These are phyloP conservation scores for Trachurus trachurus DNA, from an alignment of 2,797 vertebrate species.

Conservation along the genomic window DNA sequence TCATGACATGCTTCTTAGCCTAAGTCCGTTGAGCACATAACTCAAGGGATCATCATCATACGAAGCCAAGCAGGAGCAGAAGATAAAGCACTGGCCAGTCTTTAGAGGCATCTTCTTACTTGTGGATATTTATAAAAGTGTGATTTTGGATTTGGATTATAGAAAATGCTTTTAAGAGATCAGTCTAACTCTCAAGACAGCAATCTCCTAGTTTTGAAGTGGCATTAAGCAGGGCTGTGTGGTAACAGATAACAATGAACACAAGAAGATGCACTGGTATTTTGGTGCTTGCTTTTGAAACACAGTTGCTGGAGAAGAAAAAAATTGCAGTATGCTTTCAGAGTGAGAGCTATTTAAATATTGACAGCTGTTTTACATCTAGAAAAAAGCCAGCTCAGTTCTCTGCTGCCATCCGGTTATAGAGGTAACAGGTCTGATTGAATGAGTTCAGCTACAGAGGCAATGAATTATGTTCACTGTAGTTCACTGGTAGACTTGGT, in stretches of 20 bases:
- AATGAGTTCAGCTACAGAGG: slow-evolving; percentile 2
- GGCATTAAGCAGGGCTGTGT: slow-evolving; percentile 14
- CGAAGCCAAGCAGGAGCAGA: neutral
- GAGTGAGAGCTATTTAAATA: slow-evolving; percentile 32
- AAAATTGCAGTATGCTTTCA: slow-evolving; percentile 28
- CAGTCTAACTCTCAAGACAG: slow-evolving; percentile 26
- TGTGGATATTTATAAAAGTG: slow-evolving; percentile 31
- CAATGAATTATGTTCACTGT: neutral
- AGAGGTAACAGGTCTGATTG: slow-evolving; percentile 33
- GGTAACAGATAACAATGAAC: neutral
- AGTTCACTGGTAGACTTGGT: no score
- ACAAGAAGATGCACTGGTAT: neutral
- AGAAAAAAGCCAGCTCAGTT: slow-evolving; percentile 28
- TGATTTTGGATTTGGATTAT: slow-evolving; percentile 37
- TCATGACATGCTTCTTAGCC: neutral
- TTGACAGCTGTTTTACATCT: slow-evolving; percentile 49
- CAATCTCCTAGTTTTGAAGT: slow-evolving; percentile 25
- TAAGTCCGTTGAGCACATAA: neutral
- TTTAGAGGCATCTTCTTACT: slow-evolving; percentile 20
- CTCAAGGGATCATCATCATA: neutral
- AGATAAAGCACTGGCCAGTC: neutral
- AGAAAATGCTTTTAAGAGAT: slow-evolving; percentile 46
- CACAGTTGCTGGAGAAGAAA: neutral
- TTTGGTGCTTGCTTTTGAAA: neutral
- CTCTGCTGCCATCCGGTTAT: slow-evolving; percentile 42